phyloP scores from a whole-genome alignment of 2,797 vertebrate species.

The Gila robusta region DNA sequence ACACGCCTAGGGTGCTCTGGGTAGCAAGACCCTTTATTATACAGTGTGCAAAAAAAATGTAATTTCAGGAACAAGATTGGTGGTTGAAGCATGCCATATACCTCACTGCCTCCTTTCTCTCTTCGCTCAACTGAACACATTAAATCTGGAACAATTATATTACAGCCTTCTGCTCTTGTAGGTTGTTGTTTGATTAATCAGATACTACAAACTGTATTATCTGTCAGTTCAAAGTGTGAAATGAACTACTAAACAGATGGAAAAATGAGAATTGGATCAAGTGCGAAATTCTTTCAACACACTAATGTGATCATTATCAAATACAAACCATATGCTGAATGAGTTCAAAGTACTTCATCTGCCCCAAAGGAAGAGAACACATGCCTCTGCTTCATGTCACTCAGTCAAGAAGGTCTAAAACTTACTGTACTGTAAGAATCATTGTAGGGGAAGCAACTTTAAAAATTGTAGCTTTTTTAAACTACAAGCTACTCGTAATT shows the following conservation, averaged over 20 bases:
- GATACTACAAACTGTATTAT: background rate
- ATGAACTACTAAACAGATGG: conserved; percentile 28
- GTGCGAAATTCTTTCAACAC: background rate
- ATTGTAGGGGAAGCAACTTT: background rate
- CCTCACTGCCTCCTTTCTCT: background rate
- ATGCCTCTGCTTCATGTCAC: conserved; percentile 56
- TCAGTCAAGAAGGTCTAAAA: conserved; percentile 41
- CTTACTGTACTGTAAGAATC: background rate
- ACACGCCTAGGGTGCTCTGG: conserved; percentile 26
- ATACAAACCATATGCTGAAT: conserved; percentile 63
- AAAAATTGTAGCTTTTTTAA: background rate
- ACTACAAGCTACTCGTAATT: background rate
- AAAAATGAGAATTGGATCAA: conserved; percentile 27
- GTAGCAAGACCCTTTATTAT: conserved; percentile 17
- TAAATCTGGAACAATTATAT: conserved; percentile 4
- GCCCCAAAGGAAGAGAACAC: conserved; percentile 55
- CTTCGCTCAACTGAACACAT: conserved; percentile 10
- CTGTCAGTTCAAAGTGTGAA: conserved; percentile 13
- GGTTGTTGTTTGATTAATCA: conserved; percentile 2
- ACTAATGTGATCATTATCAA: conserved; percentile 30
- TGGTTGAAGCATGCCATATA: background rate
- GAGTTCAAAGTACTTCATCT: conserved; percentile 66
- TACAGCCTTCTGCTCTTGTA: conserved; percentile 2
- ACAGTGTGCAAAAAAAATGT: background rate
- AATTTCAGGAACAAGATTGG: conserved; percentile 14